A percentile compares a stretch with the other conserved stretches of the same genome.
phyloP scores from a whole-genome alignment of 2,113 vertebrate genomes.

The Tupaia tana region DNA sequence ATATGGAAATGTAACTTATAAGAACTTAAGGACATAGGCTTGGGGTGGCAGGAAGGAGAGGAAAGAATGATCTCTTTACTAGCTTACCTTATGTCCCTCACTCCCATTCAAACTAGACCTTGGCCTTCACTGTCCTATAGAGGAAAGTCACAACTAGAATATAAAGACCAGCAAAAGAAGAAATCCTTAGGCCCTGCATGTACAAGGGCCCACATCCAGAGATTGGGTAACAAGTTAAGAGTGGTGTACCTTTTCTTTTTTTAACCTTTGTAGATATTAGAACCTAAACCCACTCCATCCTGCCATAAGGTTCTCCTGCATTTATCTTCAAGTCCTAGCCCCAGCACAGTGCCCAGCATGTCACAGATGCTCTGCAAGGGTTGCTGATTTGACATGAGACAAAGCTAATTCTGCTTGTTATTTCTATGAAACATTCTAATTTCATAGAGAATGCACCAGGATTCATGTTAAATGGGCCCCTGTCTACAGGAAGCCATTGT shows the following conservation, averaged over 20 bases:
- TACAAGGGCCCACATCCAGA: too few species aligned
- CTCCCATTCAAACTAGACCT: not conserved
- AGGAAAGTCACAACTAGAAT: not conserved
- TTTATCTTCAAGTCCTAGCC: not conserved
- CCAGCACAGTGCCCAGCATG: accelerated
- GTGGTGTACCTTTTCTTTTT: accelerated
- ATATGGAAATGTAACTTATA: not conserved
- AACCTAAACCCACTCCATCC: not conserved
- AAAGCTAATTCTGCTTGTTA: not conserved
- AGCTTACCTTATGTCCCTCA: not conserved
- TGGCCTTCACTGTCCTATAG: not conserved
- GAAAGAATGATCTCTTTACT: not conserved
- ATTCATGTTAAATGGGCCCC: not conserved
- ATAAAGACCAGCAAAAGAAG: not conserved
- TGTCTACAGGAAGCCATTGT: not conserved
- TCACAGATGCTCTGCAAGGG: not conserved
- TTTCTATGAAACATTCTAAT: not conserved
- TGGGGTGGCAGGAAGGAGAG: not conserved
- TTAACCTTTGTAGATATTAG: not conserved
- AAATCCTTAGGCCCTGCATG: not conserved
- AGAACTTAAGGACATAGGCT: accelerated
- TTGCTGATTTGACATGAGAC: too few species aligned
- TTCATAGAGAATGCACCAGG: accelerated
- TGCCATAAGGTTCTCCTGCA: not conserved
- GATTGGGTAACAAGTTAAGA: not conserved